Base-by-base conservation (phyloP, 2,888 invertebrate species). In the Lumbricus terrestris region DNA sequence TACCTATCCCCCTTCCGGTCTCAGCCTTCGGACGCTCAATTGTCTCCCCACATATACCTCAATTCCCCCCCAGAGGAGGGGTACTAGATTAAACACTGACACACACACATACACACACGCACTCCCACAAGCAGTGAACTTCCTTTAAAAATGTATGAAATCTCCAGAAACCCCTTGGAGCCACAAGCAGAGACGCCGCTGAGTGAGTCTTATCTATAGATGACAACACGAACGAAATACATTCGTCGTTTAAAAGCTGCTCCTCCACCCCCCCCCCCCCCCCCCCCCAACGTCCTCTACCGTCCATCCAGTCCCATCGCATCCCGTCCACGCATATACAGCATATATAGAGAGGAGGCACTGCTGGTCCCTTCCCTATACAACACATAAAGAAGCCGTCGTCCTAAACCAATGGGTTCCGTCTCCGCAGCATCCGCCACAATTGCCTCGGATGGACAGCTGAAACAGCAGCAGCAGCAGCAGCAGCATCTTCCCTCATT, bases 401-500 rank as follows among this genome's bases (percentile, higher is more conserved):
- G 29, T 69, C 47, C 47, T 47, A 47, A 69, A 69, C 29, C 69
- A 69, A n/a, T 11, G 69, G 69, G 69, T n/a, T 29, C 69, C 1
- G 69, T 13, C 29, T 47, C n/a, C n/a, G n/a, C n/a, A n/a, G 47
- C 47, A n/a, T 69, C 47, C 47, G 23, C n/a, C 69, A 69, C 69
- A 69, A 69, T 69, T 69, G 69, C 69, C 69, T 69, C 69, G 23
- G 47, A 47, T 23, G 29, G 16, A n/a, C 69, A 8, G 54, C 54
- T n/a, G n/a, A n/a, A 23, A 5, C 29, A 3, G 29, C 54, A 16
- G 23, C 54, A 29, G 29, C 69, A 3, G 2, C 69, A 3, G n/a
- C 69, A n/a, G 69, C 47, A 69, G n/a, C 69, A n/a, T 35, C 85
- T 85, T 85, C 37, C 85, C 85, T 85, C 85, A 85, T 85, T 85